Percentiles rank a stretch among this genome's conserved stretches.
Conservation (phyloP, 2,888 invertebrate species). For the Metopia argyrocephala region DNA sequence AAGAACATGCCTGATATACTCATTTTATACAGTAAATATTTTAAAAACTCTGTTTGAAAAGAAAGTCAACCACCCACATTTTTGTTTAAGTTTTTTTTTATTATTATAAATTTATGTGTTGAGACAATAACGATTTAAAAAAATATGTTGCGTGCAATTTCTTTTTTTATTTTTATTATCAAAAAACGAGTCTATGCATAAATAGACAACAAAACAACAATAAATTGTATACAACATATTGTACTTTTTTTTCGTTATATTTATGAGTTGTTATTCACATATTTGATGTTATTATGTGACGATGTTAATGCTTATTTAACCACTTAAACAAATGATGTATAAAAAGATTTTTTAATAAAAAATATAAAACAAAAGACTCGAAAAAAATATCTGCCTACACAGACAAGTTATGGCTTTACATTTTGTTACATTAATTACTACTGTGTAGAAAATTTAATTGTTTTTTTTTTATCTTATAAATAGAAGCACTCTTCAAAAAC, state of each 20-base stretch:
- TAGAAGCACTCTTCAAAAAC: too few species aligned
- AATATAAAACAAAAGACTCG: not conserved
- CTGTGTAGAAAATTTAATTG: not conserved
- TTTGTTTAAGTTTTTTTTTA: not conserved
- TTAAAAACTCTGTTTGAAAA: not conserved
- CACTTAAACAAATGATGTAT: slow-evolving; percentile 41
- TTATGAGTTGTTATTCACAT: not conserved
- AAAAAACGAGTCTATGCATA: not conserved
- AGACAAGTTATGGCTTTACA: slow-evolving; percentile 14
- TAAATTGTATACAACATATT: not conserved
- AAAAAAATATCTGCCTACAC: slow-evolving; percentile 38
- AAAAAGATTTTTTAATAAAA: slow-evolving; percentile 2
- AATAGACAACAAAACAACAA: not conserved
- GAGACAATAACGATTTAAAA: not conserved
- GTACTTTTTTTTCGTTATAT: not conserved
- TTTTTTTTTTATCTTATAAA: too few species aligned
- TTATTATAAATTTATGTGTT: not conserved
- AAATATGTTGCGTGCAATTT: not conserved
- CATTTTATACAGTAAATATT: too few species aligned
- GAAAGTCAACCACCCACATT: not conserved
- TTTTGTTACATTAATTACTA: slow-evolving; percentile 49
- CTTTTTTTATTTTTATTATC: not conserved
- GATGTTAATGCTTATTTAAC: slow-evolving; percentile 21
- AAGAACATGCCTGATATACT: too few species aligned
- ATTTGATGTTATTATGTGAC: slow-evolving; percentile 35